Evolutionary conservation across 2,797 vertebrate species (phyloP).

Genomic region (Allobates femoralis): DNA sequence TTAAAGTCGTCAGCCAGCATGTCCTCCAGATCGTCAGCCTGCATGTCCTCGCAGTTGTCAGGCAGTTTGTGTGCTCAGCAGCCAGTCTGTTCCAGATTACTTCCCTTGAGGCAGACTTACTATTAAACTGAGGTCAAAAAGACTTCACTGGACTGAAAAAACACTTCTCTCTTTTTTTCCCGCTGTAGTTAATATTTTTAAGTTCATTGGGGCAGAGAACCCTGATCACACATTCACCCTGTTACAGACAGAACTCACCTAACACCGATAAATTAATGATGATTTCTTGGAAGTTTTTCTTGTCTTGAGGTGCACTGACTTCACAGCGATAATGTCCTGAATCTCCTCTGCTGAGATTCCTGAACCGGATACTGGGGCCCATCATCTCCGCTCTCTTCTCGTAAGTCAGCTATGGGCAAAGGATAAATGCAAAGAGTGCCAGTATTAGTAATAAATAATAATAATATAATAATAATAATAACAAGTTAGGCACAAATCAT

Average conservation of each 20-base stretch:
- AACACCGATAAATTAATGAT: constrained; percentile 87
- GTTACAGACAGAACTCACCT: constrained; percentile 74
- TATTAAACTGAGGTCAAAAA: background rate
- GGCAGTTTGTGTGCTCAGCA: no score
- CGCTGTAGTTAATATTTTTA: no score
- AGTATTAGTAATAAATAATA: no score
- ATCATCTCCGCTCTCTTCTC: constrained; percentile 83
- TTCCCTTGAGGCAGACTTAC: background rate
- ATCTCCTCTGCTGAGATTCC: constrained; percentile 85
- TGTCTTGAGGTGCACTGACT: constrained; percentile 85
- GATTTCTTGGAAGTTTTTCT: constrained; percentile 84
- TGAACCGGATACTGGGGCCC: constrained; percentile 86
- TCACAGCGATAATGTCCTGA: constrained; percentile 94
- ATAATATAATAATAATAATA: no score
- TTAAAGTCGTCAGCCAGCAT: no score
- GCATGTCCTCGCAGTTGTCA: no score
- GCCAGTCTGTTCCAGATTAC: no score
- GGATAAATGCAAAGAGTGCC: background rate
- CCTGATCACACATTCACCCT: no score
- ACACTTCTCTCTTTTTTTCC: background rate
- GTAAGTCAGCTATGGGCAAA: constrained; percentile 77
- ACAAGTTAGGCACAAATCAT: background rate
- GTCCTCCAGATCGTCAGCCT: no score
- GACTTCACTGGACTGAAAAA: background rate
- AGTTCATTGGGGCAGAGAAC: no score